Percentiles rank a stretch among this genome's conserved stretches.
These are phyloP conservation scores for Paramacrobiotus metropolitanus DNA, from an alignment of 1,140 invertebrate species.

Conservation along the genomic window DNA sequence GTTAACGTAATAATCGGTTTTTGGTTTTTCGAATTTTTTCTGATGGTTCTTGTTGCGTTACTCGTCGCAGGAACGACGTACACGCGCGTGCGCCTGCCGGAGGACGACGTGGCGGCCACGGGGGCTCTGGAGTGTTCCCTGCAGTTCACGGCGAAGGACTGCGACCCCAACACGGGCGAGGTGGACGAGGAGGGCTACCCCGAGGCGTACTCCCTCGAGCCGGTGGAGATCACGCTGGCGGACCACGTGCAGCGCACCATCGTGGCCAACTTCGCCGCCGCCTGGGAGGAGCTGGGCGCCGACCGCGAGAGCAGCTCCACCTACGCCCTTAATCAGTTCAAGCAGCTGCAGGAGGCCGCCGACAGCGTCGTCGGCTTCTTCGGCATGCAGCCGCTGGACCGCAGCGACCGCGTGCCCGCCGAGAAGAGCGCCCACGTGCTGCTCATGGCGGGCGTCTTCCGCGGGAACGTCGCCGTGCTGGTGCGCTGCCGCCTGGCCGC, in stretches of 20 bases:
- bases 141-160: slow-evolving; percentile 81
- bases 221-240: slow-evolving; percentile 61
- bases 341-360: slow-evolving; percentile 54
- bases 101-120: slow-evolving; percentile 39
- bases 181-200: slow-evolving; percentile 65
- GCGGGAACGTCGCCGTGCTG: slow-evolving; percentile 66
- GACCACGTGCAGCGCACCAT: slow-evolving; percentile 74
- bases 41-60: too few species aligned
- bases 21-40: too few species aligned
- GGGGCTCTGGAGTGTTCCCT: slow-evolving; percentile 65
- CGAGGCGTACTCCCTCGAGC: slow-evolving; percentile 68
- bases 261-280: slow-evolving; percentile 38
- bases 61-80: slow-evolving; percentile 52
- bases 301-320: slow-evolving; percentile 65
- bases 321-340: slow-evolving; percentile 55
- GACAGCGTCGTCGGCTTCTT: slow-evolving; percentile 63
- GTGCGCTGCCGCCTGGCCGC: slow-evolving; percentile 57
- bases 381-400: slow-evolving; percentile 61
- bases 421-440: slow-evolving; percentile 48
- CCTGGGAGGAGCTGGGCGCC: slow-evolving; percentile 46
- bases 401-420: slow-evolving; percentile 56
- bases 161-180: slow-evolving; percentile 74
- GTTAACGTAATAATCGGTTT: too few species aligned
- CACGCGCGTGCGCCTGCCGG: slow-evolving; percentile 55
- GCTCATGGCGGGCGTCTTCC: slow-evolving; percentile 40